Evolutionary conservation across 2,113 vertebrate genomes (phyloP), one percentile per base, ranked within the genome.

Genomic region (Paraplagusia blochii): DNA sequence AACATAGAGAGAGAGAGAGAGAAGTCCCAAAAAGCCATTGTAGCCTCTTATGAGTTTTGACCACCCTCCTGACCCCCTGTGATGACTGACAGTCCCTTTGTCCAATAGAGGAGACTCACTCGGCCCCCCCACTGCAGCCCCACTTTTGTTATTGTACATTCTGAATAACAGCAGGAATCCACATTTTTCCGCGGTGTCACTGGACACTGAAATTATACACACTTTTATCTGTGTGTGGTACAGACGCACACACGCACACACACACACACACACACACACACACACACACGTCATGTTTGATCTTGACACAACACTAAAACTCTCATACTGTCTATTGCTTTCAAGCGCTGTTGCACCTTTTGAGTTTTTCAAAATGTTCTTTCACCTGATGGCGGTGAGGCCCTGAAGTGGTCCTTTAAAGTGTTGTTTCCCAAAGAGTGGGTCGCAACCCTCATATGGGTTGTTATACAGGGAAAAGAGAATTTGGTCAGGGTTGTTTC

Each of bases 31-130:
- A 52, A 46, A n/a, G 0, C 58, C 58, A 68, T 90, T 76, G 46
- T 87, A 69, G 74, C 59, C 67, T 63, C 64, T 66, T 73, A 70
- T 81, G 75, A 76, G 79, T 82, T 84, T 81, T 83, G 63, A 66
- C 73, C 80, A 81, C 64, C 77, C 57, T 81, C 46, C 67, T 81
- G 80, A 87, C 79, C 74, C 78, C 69, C 64, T 63, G 76, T 63
- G 76, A 66, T 82, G 77, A 84, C 43, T 77, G 83, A 74, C 72
- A 52, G 56, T 33, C 43, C 77, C 49, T 75, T 84, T 85, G 78
- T 87, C 78, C 71, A 71, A 57, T 63, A 34, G 70, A 77, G 70
- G 65, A 53, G 66, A 76, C 52, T 72, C 63, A 34, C 73, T 74
- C 62, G 10, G 78, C 63, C 67, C 34, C 81, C 66, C 71, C 38